Conservation (phyloP, 2,888 invertebrate genomes). For the Heliconius ethilla region DNA sequence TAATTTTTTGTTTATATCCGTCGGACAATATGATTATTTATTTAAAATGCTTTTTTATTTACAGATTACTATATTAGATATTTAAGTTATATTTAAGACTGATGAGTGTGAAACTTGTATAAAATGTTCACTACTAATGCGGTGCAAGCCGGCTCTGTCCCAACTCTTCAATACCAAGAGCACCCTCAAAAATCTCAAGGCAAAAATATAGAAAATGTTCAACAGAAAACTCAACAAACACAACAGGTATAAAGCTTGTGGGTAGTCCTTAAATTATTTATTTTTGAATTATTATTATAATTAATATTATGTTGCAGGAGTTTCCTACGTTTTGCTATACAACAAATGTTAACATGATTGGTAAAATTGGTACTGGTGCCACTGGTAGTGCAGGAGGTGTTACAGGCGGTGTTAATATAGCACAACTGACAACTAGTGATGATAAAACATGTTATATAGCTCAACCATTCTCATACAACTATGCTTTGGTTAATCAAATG, state of each 20-base stretch:
- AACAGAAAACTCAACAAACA: slow-evolving; percentile 81
- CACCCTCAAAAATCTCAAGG: slow-evolving; percentile 84
- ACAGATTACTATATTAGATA: slow-evolving; percentile 29
- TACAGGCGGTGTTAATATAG: slow-evolving; percentile 84
- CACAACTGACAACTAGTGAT: slow-evolving; percentile 84
- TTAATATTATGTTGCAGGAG: slow-evolving; percentile 66
- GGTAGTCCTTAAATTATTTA: background rate
- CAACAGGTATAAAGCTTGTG: slow-evolving; percentile 52
- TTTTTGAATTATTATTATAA: background rate
- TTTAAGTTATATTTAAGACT: slow-evolving; percentile 28
- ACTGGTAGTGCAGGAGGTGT: slow-evolving; percentile 70
- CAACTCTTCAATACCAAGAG: slow-evolving; percentile 86
- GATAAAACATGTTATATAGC: slow-evolving; percentile 89
- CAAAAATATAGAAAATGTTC: slow-evolving; percentile 83
- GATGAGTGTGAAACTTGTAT: slow-evolving; percentile 32
- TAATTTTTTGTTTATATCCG: slow-evolving; percentile 47
- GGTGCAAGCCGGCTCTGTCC: slow-evolving; percentile 83
- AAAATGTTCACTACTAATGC: slow-evolving; percentile 84
- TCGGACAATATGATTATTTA: slow-evolving; percentile 18
- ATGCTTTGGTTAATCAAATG: slow-evolving; percentile 93
- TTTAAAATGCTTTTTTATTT: slow-evolving; percentile 36
- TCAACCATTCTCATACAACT: slow-evolving; percentile 89
- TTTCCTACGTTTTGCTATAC: slow-evolving; percentile 88
- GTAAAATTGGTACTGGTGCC: slow-evolving; percentile 80
- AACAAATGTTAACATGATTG: slow-evolving; percentile 86